phyloP scores from a whole-genome alignment of 2,797 vertebrate species.

The Lacerta viridis region DNA sequence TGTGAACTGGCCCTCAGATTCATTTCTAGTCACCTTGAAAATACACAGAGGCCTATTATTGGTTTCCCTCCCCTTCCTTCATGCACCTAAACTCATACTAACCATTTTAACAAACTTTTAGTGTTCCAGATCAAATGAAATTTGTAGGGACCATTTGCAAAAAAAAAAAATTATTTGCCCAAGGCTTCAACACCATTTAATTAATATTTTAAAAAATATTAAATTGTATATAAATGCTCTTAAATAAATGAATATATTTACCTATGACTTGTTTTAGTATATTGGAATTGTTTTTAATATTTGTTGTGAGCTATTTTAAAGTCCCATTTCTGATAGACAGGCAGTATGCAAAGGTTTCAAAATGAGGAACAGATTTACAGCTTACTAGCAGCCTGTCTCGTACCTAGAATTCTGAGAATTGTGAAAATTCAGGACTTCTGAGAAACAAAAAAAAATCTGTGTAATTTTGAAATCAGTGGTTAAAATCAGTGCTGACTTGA shows the following conservation, averaged over 20 bases:
- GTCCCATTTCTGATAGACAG: rapidly evolving
- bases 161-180: not conserved
- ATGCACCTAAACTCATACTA: not conserved
- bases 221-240: too few species aligned
- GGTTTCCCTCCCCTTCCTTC: not conserved
- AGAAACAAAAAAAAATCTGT: too few species aligned
- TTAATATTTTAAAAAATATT: too few species aligned
- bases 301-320: not conserved
- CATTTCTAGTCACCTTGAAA: not conserved
- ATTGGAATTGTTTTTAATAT: not conserved
- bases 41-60: not conserved
- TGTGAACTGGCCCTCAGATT: not conserved
- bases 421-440: too few species aligned
- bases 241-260: too few species aligned
- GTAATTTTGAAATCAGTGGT: too few species aligned
- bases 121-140: not conserved
- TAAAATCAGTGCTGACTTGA: too few species aligned
- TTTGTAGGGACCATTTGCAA: not conserved
- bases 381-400: too few species aligned
- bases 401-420: too few species aligned
- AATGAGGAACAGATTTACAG: not conserved
- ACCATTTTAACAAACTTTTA: not conserved
- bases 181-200: not conserved
- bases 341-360: not conserved
- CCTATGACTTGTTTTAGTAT: too few species aligned